Conservation (phyloP, 2,888 invertebrate species). For the Tyria jacobaeae region DNA sequence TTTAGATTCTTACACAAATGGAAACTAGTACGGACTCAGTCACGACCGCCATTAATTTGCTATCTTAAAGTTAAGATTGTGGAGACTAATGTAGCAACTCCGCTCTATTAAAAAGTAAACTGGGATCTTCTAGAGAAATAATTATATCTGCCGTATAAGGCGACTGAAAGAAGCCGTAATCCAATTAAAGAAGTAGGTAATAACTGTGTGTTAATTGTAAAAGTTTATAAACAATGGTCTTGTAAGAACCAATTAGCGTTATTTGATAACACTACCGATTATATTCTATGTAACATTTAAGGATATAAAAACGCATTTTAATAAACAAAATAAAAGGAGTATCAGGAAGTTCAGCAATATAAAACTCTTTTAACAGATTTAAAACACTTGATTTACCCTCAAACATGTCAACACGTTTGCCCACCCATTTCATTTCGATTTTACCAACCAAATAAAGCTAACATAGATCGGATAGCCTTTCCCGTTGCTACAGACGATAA, state of each 20-base stretch:
- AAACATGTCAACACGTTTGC: constrained; percentile 39
- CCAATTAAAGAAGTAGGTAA: constrained; percentile 7
- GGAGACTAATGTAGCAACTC: constrained; percentile 46
- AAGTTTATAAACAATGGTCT: background rate
- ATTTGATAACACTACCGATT: background rate
- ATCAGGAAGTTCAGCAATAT: background rate
- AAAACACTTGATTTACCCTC: constrained; percentile 38
- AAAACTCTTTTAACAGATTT: background rate
- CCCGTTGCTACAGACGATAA: constrained; percentile 76
- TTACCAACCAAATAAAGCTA: constrained; percentile 71
- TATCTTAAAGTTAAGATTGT: constrained; percentile 60
- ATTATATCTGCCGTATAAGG: constrained; percentile 38
- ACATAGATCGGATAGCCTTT: constrained; percentile 76
- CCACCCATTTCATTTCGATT: constrained; percentile 63
- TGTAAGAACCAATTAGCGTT: background rate
- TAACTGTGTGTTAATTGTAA: constrained; percentile 3
- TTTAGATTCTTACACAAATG: constrained; percentile 52
- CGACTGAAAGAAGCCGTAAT: constrained; percentile 26
- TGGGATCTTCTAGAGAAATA: constrained; percentile 39
- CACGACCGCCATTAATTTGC: constrained; percentile 67
- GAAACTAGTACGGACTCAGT: constrained; percentile 59
- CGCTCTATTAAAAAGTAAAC: constrained; percentile 45
- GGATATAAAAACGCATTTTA: too few relatives aligned
- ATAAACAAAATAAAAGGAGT: background rate
- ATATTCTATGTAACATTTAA: too few relatives aligned